Evolutionary conservation across 2,888 invertebrate species (phyloP).

Genomic region (Maniola hyperantus): DNA sequence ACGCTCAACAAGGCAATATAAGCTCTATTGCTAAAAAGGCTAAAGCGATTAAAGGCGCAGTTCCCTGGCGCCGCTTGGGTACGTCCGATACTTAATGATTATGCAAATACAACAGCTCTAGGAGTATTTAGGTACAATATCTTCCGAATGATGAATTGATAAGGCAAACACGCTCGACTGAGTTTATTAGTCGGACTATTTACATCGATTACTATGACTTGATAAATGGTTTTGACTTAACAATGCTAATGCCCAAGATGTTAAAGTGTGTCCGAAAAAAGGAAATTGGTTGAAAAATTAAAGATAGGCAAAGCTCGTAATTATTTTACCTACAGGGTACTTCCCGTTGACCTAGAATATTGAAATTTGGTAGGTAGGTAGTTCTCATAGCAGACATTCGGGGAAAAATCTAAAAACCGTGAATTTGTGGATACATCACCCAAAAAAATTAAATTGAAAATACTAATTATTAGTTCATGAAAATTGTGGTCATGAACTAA

Average conservation of each 20-base stretch:
- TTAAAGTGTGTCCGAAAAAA: not conserved
- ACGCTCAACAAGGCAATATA: conserved; percentile 47
- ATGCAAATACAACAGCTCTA: conserved; percentile 60
- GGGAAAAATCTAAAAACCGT: too few species aligned
- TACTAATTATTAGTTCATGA: too few species aligned
- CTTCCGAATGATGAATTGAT: conserved; percentile 54
- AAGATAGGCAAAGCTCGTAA: too few species aligned
- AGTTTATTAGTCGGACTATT: conserved; percentile 42
- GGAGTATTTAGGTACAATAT: conserved; percentile 57
- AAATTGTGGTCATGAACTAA: too few species aligned
- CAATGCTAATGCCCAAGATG: not conserved
- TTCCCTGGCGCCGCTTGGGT: conserved; percentile 37
- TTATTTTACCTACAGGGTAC: too few species aligned
- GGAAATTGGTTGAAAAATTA: not conserved
- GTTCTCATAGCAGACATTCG: too few species aligned
- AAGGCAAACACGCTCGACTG: conserved; percentile 44
- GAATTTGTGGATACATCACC: too few species aligned
- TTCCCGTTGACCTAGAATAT: too few species aligned
- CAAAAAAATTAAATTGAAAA: too few species aligned
- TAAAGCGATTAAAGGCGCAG: conserved; percentile 39
- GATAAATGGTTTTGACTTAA: conserved; percentile 36
- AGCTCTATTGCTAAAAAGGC: conserved; percentile 44
- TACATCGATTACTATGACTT: conserved; percentile 36
- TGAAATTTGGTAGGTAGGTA: too few species aligned
- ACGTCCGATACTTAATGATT: conserved; percentile 56